Conservation (phyloP, 2,113 vertebrate genomes). For the Dunckerocampus dactyliophorus region DNA sequence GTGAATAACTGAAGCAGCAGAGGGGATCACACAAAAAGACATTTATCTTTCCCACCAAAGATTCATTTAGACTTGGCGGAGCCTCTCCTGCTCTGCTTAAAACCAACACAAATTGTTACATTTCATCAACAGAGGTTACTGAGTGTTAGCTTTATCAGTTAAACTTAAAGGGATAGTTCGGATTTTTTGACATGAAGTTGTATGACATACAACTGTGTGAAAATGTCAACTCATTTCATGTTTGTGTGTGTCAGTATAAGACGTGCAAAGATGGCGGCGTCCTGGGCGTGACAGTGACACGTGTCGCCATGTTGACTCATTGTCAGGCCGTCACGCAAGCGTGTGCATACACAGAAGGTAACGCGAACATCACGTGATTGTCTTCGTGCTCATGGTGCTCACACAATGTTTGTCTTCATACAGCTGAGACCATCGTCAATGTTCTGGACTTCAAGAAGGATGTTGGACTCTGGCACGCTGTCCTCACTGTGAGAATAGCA, state of each 20-base stretch:
- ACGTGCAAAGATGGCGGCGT: constrained; percentile 67
- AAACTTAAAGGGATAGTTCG: too few species aligned
- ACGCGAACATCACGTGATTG: neutral
- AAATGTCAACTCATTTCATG: neutral
- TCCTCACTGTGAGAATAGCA: constrained; percentile 56
- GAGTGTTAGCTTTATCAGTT: too few species aligned
- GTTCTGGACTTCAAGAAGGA: constrained; percentile 72
- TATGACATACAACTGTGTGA: too few species aligned
- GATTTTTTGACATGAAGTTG: too few species aligned
- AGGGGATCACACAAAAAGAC: too few species aligned
- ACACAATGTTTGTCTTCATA: neutral
- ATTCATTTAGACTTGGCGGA: too few species aligned
- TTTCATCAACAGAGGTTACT: too few species aligned
- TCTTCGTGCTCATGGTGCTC: neutral
- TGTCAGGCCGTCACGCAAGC: constrained; percentile 71
- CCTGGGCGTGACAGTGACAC: constrained; percentile 61
- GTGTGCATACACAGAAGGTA: constrained; percentile 72
- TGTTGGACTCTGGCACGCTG: constrained; percentile 65
- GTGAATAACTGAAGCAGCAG: too few species aligned
- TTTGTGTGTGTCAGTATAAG: constrained; percentile 52
- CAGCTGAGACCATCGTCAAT: constrained; percentile 70
- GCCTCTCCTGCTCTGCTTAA: too few species aligned
- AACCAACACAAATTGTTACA: too few species aligned
- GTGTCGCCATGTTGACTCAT: constrained; percentile 69
- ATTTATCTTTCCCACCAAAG: too few species aligned